phyloP scores from a whole-genome alignment of 2,113 vertebrate genomes.

The Notiomystis cincta region DNA sequence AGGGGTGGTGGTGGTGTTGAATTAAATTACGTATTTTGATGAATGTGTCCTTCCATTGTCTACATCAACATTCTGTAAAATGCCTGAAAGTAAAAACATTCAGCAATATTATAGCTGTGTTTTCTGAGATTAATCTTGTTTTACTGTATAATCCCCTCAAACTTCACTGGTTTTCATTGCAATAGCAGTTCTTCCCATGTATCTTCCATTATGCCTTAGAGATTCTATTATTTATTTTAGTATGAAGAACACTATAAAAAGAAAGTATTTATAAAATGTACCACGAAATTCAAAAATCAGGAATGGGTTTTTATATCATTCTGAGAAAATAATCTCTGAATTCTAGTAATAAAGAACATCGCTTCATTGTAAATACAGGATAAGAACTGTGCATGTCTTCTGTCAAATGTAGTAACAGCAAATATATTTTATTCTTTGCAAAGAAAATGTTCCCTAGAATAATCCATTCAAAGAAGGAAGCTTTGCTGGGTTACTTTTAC shows the following conservation, averaged over 20 bases:
- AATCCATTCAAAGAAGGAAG: background rate
- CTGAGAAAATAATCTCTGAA: conserved; percentile 2
- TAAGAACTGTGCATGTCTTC: background rate
- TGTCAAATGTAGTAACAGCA: background rate
- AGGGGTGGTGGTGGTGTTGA: background rate
- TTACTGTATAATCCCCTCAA: background rate
- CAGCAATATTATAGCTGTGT: background rate
- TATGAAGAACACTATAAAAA: background rate
- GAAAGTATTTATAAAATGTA: background rate
- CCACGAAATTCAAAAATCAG: background rate
- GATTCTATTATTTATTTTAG: background rate
- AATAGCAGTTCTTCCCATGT: background rate
- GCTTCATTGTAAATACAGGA: background rate
- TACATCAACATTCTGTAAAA: conserved; percentile 35
- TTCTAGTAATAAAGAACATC: background rate
- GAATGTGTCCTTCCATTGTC: conserved; percentile 11
- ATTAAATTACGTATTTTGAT: conserved; percentile 10
- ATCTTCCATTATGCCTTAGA: background rate
- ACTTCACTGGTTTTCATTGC: background rate
- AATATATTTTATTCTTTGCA: conserved; percentile 1
- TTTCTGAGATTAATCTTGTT: background rate
- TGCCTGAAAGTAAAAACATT: conserved; percentile 27
- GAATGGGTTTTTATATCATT: background rate
- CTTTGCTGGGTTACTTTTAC: background rate
- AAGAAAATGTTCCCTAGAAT: conserved; percentile 6